Evolutionary conservation across 2,888 invertebrate genomes (phyloP).

Genomic region (Elmis aenea): DNA sequence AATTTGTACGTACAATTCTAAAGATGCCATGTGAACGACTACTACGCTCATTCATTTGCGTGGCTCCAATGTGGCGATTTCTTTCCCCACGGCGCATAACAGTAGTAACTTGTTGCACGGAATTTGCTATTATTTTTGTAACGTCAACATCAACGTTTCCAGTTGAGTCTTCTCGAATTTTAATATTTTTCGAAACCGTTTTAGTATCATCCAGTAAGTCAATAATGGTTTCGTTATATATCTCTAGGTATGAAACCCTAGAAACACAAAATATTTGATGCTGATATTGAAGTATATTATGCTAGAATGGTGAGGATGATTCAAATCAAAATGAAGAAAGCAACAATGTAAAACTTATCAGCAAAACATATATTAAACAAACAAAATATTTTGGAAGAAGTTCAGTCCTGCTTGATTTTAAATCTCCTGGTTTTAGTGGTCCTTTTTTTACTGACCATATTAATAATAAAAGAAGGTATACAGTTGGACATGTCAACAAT

Average conservation of each 20-base stretch:
- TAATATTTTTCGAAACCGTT: slow-evolving; percentile 58
- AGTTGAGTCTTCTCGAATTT: slow-evolving; percentile 58
- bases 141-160: slow-evolving; percentile 62
- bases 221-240: slow-evolving; percentile 79
- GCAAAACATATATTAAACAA: no score
- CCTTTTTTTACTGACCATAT: no score
- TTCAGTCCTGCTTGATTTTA: no score
- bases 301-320: no score
- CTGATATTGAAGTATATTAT: no score
- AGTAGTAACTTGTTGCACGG: slow-evolving; percentile 57
- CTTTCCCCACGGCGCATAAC: slow-evolving; percentile 61
- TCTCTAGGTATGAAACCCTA: slow-evolving; percentile 81
- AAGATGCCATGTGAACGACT: slow-evolving; percentile 88
- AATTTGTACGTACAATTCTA: slow-evolving; percentile 57
- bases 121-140: slow-evolving; percentile 59
- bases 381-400: no score
- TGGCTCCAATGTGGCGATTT: slow-evolving; percentile 69
- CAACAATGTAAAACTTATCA: no score
- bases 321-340: no score
- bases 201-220: slow-evolving; percentile 65
- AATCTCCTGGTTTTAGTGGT: no score
- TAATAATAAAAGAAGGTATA: no score
- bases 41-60: slow-evolving; percentile 84
- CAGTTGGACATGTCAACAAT: no score
- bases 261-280: no score